Conservation (phyloP, 2,888 invertebrate genomes). For the Herminia tarsipennalis region DNA sequence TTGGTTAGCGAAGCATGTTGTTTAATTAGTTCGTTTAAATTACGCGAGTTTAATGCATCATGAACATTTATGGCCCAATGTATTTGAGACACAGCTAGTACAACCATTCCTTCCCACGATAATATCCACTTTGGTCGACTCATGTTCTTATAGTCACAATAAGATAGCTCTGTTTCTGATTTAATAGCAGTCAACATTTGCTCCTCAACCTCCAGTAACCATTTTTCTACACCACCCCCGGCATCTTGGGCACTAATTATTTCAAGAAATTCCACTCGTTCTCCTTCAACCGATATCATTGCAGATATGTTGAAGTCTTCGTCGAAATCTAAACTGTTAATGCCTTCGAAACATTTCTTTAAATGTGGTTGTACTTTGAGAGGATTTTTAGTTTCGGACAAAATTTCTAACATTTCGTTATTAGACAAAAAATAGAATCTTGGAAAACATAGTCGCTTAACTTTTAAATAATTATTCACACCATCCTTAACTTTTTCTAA, state of each 20-base stretch:
- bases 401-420: conserved; percentile 95
- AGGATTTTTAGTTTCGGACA: conserved; percentile 95
- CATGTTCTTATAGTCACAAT: conserved; percentile 86
- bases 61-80: conserved; percentile 94
- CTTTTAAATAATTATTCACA: conserved; percentile 93
- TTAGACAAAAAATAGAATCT: conserved; percentile 96
- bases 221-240: conserved; percentile 94
- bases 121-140: conserved; percentile 89
- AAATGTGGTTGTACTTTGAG: conserved; percentile 93
- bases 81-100: conserved; percentile 91
- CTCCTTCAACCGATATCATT: conserved; percentile 92
- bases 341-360: conserved; percentile 95
- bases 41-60: conserved; percentile 86
- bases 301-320: conserved; percentile 89
- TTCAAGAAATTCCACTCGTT: conserved; percentile 88
- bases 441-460: conserved; percentile 93
- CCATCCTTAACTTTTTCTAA: conserved; percentile 94
- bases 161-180: conserved; percentile 88
- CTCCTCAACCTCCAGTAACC: conserved; percentile 93
- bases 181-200: conserved; percentile 91
- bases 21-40: conserved; percentile 83
- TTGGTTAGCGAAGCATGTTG: conserved; percentile 79
- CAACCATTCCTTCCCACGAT: conserved; percentile 93
- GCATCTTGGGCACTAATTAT: conserved; percentile 89
- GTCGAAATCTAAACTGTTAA: conserved; percentile 90